Evolutionary conservation across 2,113 vertebrate species (phyloP).

Genomic region (Apistogramma diplotaenia): DNA sequence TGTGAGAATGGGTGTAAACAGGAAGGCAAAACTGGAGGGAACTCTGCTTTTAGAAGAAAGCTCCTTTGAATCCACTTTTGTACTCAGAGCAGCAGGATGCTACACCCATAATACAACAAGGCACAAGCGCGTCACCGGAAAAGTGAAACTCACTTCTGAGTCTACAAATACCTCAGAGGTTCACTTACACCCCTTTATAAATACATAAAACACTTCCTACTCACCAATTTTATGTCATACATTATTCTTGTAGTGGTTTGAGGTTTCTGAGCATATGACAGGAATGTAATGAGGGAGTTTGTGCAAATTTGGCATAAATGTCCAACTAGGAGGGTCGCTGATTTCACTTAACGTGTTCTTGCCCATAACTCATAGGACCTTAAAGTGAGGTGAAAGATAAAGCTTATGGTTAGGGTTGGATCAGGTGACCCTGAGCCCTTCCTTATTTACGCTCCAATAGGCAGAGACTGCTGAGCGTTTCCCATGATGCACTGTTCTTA

Average conservation of each 20-base stretch:
- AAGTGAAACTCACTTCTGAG: slow-evolving; percentile 45
- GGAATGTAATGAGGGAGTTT: background rate
- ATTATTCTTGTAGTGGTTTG: background rate
- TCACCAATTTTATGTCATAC: background rate
- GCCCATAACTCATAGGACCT: background rate
- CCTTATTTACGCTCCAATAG: too few species aligned
- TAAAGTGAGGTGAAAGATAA: background rate
- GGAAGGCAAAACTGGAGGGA: slow-evolving; percentile 38
- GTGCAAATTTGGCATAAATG: too few species aligned
- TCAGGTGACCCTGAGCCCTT: too few species aligned
- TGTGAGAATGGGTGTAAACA: slow-evolving; percentile 46
- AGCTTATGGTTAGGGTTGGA: too few species aligned
- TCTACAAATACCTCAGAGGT: slow-evolving; percentile 4
- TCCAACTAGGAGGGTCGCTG: too few species aligned
- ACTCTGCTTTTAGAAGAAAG: slow-evolving; percentile 57
- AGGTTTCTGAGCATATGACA: background rate
- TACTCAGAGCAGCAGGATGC: slow-evolving; percentile 56
- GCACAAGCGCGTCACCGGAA: slow-evolving; percentile 35
- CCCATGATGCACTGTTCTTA: too few species aligned
- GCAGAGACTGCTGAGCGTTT: too few species aligned
- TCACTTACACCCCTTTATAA: background rate
- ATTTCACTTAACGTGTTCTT: background rate
- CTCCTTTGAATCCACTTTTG: slow-evolving; percentile 62
- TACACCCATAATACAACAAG: slow-evolving; percentile 57
- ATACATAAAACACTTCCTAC: background rate